These are phyloP conservation scores for Magallana gigas DNA, from an alignment of 1,140 invertebrate species.

Conservation along the genomic window DNA sequence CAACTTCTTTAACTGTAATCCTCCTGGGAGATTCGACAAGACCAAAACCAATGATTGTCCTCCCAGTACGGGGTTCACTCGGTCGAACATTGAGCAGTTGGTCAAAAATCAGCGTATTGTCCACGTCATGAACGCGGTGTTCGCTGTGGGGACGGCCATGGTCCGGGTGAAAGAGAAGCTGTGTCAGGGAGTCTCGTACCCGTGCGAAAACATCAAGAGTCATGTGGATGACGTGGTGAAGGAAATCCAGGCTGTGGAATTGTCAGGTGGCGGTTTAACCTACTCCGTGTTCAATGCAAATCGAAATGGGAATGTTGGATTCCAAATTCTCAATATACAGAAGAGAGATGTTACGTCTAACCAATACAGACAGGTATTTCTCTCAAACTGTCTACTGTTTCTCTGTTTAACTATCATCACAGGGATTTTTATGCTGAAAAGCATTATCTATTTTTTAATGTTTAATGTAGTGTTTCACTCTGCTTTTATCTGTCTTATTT, in stretches of 20 bases:
- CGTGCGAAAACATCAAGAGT: conserved; percentile 53
- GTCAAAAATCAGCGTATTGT: conserved; percentile 66
- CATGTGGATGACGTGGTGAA: conserved; percentile 42
- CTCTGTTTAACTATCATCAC: not conserved
- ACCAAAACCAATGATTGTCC: conserved; percentile 55
- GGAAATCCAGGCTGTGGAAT: conserved; percentile 44
- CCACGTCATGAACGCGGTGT: conserved; percentile 68
- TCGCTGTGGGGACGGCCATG: conserved; percentile 64
- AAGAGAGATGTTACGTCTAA: conserved; percentile 22
- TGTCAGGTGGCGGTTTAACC: not conserved
- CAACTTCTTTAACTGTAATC: conserved; percentile 68
- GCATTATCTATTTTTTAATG: too few relatives aligned
- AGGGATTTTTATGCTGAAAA: too few relatives aligned
- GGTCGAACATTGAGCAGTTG: conserved; percentile 50
- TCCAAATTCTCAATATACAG: conserved; percentile 69
- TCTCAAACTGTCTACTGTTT: not conserved
- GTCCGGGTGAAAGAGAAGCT: conserved; percentile 50
- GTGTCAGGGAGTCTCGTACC: conserved; percentile 49
- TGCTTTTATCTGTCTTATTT: not conserved
- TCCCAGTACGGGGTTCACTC: conserved; percentile 45
- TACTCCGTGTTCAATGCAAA: conserved; percentile 66
- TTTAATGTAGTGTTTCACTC: not conserved
- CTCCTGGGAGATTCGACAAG: conserved; percentile 66
- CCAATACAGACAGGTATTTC: conserved; percentile 36
- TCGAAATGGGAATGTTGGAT: conserved; percentile 72